Evolutionary conservation across 2,888 invertebrate species (phyloP).

Genomic region (Zygaena filipendulae): DNA sequence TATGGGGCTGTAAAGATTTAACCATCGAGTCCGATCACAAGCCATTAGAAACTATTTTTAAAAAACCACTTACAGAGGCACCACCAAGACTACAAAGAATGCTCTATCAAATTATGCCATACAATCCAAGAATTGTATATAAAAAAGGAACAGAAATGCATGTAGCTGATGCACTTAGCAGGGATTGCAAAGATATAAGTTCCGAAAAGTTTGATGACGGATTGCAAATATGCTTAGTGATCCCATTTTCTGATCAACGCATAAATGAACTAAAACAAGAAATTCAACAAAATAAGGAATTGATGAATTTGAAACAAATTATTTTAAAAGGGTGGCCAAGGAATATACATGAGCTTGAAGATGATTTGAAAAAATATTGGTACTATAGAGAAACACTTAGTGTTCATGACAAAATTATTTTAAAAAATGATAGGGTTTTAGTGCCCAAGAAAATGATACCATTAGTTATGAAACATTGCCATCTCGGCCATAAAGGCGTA

Average conservation of each 20-base stretch:
- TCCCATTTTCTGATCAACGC: too few species aligned
- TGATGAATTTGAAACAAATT: slow-evolving; percentile 1
- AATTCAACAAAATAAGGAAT: slow-evolving; percentile 1
- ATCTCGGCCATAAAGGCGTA: slow-evolving; percentile 5
- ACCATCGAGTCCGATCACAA: slow-evolving; percentile 14
- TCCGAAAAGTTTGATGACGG: not conserved
- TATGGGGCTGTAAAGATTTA: slow-evolving; percentile 12
- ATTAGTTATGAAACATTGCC: slow-evolving; percentile 1
- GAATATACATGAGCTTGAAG: slow-evolving; percentile 2
- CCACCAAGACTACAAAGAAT: slow-evolving; percentile 23
- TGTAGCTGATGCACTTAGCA: slow-evolving; percentile 10
- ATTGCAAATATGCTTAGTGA: too few species aligned
- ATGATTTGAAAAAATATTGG: slow-evolving; percentile 9
- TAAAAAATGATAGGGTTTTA: slow-evolving; percentile 6
- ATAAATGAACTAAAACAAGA: too few species aligned
- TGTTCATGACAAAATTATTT: slow-evolving; percentile 3
- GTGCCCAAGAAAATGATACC: slow-evolving; percentile 4
- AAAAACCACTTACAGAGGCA: slow-evolving; percentile 15
- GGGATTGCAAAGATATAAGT: slow-evolving; percentile 6
- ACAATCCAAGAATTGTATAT: slow-evolving; percentile 11
- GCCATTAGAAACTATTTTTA: slow-evolving; percentile 13
- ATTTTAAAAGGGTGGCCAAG: slow-evolving; percentile 8
- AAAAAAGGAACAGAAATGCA: slow-evolving; percentile 13
- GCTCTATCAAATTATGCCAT: slow-evolving; percentile 18
- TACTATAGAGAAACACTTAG: slow-evolving; percentile 9